Percentiles rank a stretch among this genome's conserved stretches.
These are phyloP conservation scores for Microtus oregoni DNA, from an alignment of 2,113 vertebrate species.

Conservation along the genomic window DNA sequence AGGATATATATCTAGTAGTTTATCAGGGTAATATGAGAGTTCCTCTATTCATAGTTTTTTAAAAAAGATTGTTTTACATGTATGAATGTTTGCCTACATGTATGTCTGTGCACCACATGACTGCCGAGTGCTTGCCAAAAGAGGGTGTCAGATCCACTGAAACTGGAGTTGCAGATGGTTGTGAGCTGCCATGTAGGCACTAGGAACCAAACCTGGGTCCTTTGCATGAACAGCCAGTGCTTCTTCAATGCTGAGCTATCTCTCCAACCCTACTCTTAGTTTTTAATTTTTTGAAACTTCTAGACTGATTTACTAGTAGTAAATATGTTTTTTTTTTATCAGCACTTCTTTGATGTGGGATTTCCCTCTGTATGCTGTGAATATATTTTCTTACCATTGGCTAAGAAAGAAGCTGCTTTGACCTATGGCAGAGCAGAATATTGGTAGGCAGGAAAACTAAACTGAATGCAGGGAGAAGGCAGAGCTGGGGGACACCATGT, in stretches of 20 bases:
- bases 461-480: no score
- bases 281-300: background rate
- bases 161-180: background rate
- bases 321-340: accelerated
- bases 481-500: no score
- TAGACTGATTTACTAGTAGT: background rate
- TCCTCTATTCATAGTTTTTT: background rate
- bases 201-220: background rate
- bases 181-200: background rate
- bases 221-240: background rate
- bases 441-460: no score
- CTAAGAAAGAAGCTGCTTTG: no score
- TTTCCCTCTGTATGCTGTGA: no score
- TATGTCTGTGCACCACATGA: background rate
- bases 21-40: background rate
- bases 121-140: background rate
- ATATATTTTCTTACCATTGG: no score
- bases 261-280: background rate
- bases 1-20: background rate
- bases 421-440: no score
- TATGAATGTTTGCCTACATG: background rate
- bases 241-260: background rate
- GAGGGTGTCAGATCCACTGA: background rate
- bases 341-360: background rate
- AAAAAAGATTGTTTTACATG: background rate